phyloP scores from a whole-genome alignment of 1,140 invertebrate species.

The Diorhabda carinulata region DNA sequence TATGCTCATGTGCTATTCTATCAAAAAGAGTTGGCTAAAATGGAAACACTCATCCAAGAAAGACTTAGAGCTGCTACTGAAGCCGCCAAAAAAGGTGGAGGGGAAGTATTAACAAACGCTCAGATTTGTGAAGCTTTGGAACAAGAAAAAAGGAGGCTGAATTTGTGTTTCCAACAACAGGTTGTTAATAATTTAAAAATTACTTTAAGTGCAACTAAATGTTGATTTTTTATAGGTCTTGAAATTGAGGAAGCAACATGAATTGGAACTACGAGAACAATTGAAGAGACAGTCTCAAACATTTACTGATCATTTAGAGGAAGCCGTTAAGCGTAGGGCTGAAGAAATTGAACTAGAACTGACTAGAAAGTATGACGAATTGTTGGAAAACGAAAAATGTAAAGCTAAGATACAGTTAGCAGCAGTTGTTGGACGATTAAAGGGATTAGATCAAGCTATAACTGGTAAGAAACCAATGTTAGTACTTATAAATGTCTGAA shows the following conservation, averaged over 20 bases:
- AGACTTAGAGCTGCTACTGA: constrained; percentile 62
- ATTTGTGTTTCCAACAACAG: constrained; percentile 55
- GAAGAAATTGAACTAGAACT: constrained; percentile 63
- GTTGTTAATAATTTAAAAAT: constrained; percentile 35
- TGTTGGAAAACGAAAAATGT: constrained; percentile 63
- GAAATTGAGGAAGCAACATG: constrained; percentile 61
- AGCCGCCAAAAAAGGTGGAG: constrained; percentile 49
- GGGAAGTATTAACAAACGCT: constrained; percentile 49
- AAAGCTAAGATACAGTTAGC: constrained; percentile 75
- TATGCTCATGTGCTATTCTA: constrained; percentile 62
- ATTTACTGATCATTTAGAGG: constrained; percentile 76
- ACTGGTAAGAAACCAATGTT: constrained; percentile 60
- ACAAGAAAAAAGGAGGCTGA: constrained; percentile 53
- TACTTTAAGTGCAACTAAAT: background rate
- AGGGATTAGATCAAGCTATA: constrained; percentile 83
- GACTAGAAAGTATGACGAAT: constrained; percentile 64
- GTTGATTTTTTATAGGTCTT: constrained; percentile 51
- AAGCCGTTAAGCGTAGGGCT: constrained; percentile 68
- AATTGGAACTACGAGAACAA: constrained; percentile 71
- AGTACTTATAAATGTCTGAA: background rate
- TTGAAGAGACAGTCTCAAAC: constrained; percentile 76
- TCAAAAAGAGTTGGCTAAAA: constrained; percentile 68
- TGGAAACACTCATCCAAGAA: constrained; percentile 60
- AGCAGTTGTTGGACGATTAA: constrained; percentile 73
- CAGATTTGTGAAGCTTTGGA: constrained; percentile 55